These are phyloP conservation scores for Eugnorisma glareosa DNA, from an alignment of 2,888 invertebrate species.

Conservation along the genomic window DNA sequence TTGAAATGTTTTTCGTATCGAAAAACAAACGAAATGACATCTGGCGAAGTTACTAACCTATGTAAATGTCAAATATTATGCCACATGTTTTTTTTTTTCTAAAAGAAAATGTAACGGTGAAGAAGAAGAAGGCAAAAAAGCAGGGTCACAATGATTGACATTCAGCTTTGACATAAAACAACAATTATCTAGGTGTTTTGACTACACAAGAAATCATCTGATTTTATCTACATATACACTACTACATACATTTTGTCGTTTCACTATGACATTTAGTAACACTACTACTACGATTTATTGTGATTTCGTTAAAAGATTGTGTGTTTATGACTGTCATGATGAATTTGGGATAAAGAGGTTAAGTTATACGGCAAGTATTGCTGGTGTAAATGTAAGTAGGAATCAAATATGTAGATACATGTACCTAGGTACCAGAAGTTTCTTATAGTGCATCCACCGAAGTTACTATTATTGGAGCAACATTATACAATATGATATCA, in stretches of 20 bases:
- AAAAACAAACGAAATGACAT: not conserved
- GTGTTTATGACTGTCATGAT: not conserved
- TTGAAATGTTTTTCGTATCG: too few species aligned
- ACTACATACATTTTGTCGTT: constrained; percentile 4
- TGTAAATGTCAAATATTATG: not conserved
- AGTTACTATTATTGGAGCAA: not conserved
- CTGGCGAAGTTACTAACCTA: not conserved
- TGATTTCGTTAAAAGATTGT: not conserved
- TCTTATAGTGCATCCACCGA: not conserved
- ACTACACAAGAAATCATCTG: not conserved
- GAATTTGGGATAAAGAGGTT: not conserved
- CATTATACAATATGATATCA: not conserved
- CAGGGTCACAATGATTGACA: not conserved
- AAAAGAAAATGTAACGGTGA: not conserved
- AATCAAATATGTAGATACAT: not conserved
- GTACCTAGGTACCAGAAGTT: too few species aligned
- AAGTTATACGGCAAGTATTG: not conserved
- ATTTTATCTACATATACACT: not conserved
- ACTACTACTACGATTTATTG: not conserved
- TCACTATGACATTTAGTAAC: constrained; percentile 1
- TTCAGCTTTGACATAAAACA: not conserved
- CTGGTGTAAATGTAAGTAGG: not conserved
- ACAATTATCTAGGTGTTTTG: not conserved
- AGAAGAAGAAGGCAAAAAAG: not conserved
- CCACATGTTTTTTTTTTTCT: not conserved